phyloP scores from a whole-genome alignment of 2,113 vertebrate genomes.

The Cebus imitator region DNA sequence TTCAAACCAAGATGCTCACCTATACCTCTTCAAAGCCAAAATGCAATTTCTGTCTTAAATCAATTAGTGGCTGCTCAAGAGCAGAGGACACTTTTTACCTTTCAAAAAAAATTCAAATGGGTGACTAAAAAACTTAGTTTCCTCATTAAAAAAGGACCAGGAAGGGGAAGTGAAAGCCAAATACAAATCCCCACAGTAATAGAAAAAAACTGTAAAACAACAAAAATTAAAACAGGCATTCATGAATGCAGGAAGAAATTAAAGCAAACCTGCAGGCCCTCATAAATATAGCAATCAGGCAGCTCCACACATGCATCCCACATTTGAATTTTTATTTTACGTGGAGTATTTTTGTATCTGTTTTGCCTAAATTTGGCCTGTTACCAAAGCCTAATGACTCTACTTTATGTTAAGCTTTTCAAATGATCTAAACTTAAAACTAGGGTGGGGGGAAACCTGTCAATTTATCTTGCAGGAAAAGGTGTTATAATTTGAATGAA shows the following conservation, averaged over 20 bases:
- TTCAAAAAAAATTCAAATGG: not conserved
- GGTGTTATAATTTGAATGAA: slow-evolving; percentile 76
- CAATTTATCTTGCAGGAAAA: slow-evolving; percentile 77
- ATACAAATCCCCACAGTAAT: slow-evolving; percentile 29
- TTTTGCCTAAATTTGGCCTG: slow-evolving; percentile 77
- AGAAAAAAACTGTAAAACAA: slow-evolving; percentile 34
- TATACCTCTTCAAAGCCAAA: not conserved
- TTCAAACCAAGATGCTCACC: not conserved
- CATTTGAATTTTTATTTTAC: slow-evolving; percentile 75
- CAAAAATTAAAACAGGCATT: slow-evolving; percentile 48
- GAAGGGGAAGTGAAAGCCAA: slow-evolving; percentile 44
- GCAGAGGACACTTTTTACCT: not conserved
- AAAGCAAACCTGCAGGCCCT: slow-evolving; percentile 74
- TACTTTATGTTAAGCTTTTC: slow-evolving; percentile 79
- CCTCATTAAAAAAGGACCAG: slow-evolving; percentile 47
- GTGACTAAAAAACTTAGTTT: slow-evolving; percentile 33
- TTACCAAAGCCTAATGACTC: slow-evolving; percentile 77
- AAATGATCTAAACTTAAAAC: slow-evolving; percentile 74
- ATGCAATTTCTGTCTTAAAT: not conserved
- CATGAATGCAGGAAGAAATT: slow-evolving; percentile 72
- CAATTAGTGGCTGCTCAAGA: slow-evolving; percentile 8
- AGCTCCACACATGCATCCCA: slow-evolving; percentile 58
- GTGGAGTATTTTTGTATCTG: slow-evolving; percentile 71
- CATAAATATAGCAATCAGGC: slow-evolving; percentile 73
- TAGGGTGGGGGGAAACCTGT: slow-evolving; percentile 33